Base-by-base conservation (phyloP, 2,797 vertebrate species). In the Pangasius krempfi region DNA sequence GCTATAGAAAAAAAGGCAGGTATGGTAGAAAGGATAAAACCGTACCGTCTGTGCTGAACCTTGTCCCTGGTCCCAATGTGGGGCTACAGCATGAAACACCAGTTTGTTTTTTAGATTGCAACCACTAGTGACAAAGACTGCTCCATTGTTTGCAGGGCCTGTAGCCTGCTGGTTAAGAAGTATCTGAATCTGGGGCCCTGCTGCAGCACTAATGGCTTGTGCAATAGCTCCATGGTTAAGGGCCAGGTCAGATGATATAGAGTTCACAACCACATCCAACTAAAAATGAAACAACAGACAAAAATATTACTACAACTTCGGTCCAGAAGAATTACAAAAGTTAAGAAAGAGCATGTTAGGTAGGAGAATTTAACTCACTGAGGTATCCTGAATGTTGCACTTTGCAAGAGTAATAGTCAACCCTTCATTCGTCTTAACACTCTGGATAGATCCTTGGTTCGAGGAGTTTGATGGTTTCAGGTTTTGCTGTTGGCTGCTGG, bases 191-290 rank as follows among this genome's bases (percentile, higher is more conserved):
- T 88, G 40, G 13, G 92, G 87, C 52, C 98, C 98, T 58, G 97
- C 97, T 66, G 86, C 94, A 0, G 18, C 0, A 5, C 97, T 89
- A 88, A 99, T 83, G 20, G 97, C 96, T 37, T 47, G 89, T 87
- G 97, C 97, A 89, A 98, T 95, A 2, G 94, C 95, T 0, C 97
- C 97, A n/a, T 0, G 92, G 0, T 89, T 56, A 80, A 99, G 95
- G 0, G 0, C 0, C 44, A 98, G 93, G 87, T 97, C 91, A 27
- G 12, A 0, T 37, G 93, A 83, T 66, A 97, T n/a, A 0, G 95
- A 96, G 93, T 97, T 98, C 79, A 99, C 97, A 0, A 95, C 89
- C 56, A 96, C 94, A 0, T 97, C 96, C 0, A 95, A 96, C 98
- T 99, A 92, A 68, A 78, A 33, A 86, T 60, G 85, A 62, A 37